phyloP scores from a whole-genome alignment of 1,140 invertebrate genomes.

The Oreohelix idahoensis region DNA sequence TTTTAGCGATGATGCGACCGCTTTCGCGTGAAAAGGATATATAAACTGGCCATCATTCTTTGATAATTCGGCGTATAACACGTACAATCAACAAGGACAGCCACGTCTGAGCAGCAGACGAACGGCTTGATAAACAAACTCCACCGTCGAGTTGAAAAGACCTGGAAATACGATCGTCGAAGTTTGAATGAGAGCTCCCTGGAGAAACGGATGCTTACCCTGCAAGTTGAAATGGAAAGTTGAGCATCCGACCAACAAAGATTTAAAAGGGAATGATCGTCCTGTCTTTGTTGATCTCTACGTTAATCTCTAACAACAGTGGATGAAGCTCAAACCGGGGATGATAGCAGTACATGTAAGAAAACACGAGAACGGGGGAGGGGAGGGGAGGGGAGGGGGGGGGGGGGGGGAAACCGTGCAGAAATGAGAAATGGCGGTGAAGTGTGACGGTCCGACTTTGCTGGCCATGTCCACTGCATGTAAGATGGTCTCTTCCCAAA shows the following conservation, averaged over 20 bases:
- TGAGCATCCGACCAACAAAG: not conserved
- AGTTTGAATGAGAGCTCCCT: not conserved
- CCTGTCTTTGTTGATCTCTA: not conserved
- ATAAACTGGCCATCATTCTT: conserved; percentile 4
- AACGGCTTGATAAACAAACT: conserved; percentile 10
- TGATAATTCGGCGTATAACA: not conserved
- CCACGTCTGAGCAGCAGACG: not conserved
- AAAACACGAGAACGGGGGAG: not conserved
- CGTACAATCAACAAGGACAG: conserved; percentile 9
- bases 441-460: too few relatives aligned
- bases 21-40: not conserved
- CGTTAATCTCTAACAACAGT: not conserved
- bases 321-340: not conserved
- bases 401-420: too few relatives aligned
- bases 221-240: conserved; percentile 3
- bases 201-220: not conserved
- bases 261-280: not conserved
- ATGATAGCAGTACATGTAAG: not conserved
- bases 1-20: not conserved
- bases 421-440: too few relatives aligned
- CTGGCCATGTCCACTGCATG: too few relatives aligned
- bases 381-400: too few relatives aligned
- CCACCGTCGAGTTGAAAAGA: not conserved
- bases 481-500: too few relatives aligned
- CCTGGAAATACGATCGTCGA: not conserved